Evolutionary conservation across 2,888 invertebrate species (phyloP).

Genomic region (Trichacis sp.): DNA sequence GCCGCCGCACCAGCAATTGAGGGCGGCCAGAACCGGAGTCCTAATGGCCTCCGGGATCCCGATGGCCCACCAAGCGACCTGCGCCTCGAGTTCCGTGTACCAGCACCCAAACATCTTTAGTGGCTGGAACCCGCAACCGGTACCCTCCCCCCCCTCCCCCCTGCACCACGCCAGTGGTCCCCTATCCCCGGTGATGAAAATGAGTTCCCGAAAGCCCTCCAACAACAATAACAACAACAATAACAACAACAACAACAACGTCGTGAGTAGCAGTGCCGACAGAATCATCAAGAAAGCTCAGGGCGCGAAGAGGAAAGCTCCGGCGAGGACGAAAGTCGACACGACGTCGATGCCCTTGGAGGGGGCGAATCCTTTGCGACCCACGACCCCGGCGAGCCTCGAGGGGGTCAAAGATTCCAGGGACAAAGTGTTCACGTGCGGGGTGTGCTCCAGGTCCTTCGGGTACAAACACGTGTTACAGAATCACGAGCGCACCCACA

Average conservation of each 20-base stretch:
- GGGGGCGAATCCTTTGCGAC: slow-evolving; percentile 69
- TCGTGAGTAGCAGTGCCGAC: slow-evolving; percentile 70
- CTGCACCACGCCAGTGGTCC: slow-evolving; percentile 60
- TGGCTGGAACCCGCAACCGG: slow-evolving; percentile 70
- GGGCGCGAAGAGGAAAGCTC: slow-evolving; percentile 69
- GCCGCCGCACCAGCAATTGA: slow-evolving; percentile 70
- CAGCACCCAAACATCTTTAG: slow-evolving; percentile 74
- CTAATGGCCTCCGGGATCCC: slow-evolving; percentile 72
- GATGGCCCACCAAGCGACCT: slow-evolving; percentile 71
- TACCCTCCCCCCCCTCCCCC: slow-evolving; percentile 72
- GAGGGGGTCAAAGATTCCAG: slow-evolving; percentile 67
- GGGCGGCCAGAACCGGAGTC: slow-evolving; percentile 69
- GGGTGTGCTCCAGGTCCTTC: slow-evolving; percentile 88
- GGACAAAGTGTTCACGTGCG: slow-evolving; percentile 90
- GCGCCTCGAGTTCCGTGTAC: slow-evolving; percentile 74
- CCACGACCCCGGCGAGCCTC: slow-evolving; percentile 69
- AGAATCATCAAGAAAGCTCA: slow-evolving; percentile 64
- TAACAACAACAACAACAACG: slow-evolving; percentile 68
- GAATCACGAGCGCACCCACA: slow-evolving; percentile 94
- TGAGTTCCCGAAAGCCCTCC: slow-evolving; percentile 62
- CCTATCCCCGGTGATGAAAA: slow-evolving; percentile 63
- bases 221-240: slow-evolving; percentile 60
- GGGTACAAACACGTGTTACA: slow-evolving; percentile 95
- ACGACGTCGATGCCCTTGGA: slow-evolving; percentile 44
- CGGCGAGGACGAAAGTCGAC: slow-evolving; percentile 68